Base-by-base conservation (phyloP, 2,888 invertebrate genomes). In the Atrina japonica region DNA sequence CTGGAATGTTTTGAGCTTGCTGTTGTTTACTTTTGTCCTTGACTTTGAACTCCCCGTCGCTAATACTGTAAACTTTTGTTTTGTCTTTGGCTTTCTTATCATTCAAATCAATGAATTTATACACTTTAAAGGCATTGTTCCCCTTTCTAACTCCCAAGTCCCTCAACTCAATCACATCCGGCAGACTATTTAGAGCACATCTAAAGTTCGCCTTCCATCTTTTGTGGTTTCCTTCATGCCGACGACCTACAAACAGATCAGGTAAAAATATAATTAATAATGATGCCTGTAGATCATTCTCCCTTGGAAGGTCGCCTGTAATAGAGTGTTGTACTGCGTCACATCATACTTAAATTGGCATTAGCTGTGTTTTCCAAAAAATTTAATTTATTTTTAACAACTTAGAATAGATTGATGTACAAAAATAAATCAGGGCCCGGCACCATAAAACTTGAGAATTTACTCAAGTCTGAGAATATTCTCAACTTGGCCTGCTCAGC, bases 151-250 rank as follows among this genome's bases (percentile, higher is more conserved):
- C 77, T 14, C 83, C 83, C 40, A 76, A 66, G 2, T 79, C 75
- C 43, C 79, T 77, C 43, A 84, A 63, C 52, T 86, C 86, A 1
- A 74, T 67, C 0, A 86, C 83, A 69, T 87, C 87, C 6, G 84
- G 83, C 7, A 86, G 72, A 65, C 86, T 86, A 77, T 87, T 86
- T 25, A 87, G 66, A 0, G 87, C 87, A 76, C 87, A 87, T 0
- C 87, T 81, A 68, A 87, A 87, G 66, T 86, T 87, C 7, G 87
- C 87, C 68, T 87, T 87, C 86, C 85, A 86, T 25, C 85, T 63
- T 52, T 86, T 86, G 60, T 82, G 82, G 40, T 82, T 80, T 23
- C 80, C 77, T 45, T 82, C 80, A 53, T 77, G 75, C 29, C 80
- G 82, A 3, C 82, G 77, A 30, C 82, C 82, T 82, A 30, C 14